These are phyloP conservation scores for Coelopa pilipes DNA, from an alignment of 2,888 invertebrate species.

Conservation along the genomic window DNA sequence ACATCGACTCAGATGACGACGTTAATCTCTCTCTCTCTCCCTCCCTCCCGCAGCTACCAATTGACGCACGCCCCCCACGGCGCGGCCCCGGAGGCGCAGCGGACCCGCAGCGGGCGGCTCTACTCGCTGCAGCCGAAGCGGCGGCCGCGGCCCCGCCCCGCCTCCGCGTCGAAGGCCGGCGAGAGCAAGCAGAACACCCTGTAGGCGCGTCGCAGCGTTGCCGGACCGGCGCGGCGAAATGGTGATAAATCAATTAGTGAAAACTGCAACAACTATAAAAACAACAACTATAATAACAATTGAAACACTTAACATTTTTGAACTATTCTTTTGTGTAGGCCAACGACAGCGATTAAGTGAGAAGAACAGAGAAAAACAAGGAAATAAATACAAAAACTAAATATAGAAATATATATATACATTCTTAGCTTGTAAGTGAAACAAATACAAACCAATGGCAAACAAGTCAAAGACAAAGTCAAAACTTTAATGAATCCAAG, in stretches of 20 bases:
- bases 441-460: neutral
- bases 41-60: slow-evolving; percentile 49
- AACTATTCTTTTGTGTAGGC: neutral
- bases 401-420: neutral
- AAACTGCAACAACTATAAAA: neutral
- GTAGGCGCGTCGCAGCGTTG: slow-evolving; percentile 48
- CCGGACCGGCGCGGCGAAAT: slow-evolving; percentile 20
- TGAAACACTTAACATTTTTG: slow-evolving; percentile 14
- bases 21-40: neutral
- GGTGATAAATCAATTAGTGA: slow-evolving; percentile 41
- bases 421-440: slow-evolving; percentile 4
- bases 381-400: slow-evolving; percentile 9
- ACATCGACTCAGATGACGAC: neutral
- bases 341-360: neutral
- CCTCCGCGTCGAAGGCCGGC: slow-evolving; percentile 56
- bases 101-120: slow-evolving; percentile 62
- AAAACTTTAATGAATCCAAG: neutral
- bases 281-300: neutral
- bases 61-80: slow-evolving; percentile 44
- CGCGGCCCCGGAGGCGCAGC: slow-evolving; percentile 52
- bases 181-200: slow-evolving; percentile 65
- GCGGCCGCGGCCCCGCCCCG: slow-evolving; percentile 62
- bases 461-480: neutral
- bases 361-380: neutral
- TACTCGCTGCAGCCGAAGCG: slow-evolving; percentile 66